Conservation (phyloP, 2,888 invertebrate genomes). For the Deilephila porcellus region DNA sequence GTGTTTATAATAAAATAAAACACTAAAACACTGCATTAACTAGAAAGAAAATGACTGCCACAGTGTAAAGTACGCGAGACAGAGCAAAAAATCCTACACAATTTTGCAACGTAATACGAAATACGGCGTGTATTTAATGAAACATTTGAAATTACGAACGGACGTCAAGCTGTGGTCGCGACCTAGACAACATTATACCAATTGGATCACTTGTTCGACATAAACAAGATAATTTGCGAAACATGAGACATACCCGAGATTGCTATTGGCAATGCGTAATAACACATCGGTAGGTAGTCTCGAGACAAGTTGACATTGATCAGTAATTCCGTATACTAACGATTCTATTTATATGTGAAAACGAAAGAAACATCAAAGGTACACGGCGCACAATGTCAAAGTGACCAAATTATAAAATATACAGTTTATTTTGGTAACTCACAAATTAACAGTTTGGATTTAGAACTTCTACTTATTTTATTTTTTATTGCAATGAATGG, state of each 20-base stretch:
- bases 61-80: too few species aligned
- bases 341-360: not conserved
- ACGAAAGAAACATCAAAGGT: not conserved
- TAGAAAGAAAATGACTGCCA: too few species aligned
- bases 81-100: too few species aligned
- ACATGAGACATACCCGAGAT: constrained; percentile 1
- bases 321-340: not conserved
- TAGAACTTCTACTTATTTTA: too few species aligned
- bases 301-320: not conserved
- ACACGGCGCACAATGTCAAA: too few species aligned
- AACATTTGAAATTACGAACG: constrained; percentile 25
- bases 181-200: constrained; percentile 55
- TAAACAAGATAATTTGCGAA: constrained; percentile 4
- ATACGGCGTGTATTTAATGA: not conserved
- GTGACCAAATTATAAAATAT: too few species aligned
- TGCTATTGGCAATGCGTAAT: not conserved
- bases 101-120: too few species aligned
- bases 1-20: too few species aligned
- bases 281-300: not conserved
- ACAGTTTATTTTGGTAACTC: too few species aligned
- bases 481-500: too few species aligned
- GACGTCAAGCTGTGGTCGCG: constrained; percentile 46
- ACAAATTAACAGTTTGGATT: too few species aligned
- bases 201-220: constrained; percentile 16
- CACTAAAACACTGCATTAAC: too few species aligned